Conservation (phyloP, 1,140 invertebrate genomes). For the Danaus plexippus region DNA sequence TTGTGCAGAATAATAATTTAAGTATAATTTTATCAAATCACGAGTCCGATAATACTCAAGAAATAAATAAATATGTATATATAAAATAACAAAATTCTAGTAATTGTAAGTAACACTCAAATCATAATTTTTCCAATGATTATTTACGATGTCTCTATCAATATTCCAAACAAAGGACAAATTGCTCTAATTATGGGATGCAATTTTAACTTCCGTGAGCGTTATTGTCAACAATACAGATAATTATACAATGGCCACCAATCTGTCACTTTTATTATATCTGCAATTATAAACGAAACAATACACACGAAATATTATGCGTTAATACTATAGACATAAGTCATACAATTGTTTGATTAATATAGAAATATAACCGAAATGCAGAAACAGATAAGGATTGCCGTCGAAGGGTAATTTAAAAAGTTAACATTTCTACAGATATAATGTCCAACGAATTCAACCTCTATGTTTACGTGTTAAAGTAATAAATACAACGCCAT, state of each 20-base stretch:
- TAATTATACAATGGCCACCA: constrained; percentile 30
- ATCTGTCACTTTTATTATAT: constrained; percentile 34
- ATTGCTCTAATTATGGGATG: constrained; percentile 20
- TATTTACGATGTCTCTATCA: constrained; percentile 3
- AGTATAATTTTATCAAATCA: no score
- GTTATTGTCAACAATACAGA: constrained; percentile 28
- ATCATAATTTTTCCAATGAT: no score
- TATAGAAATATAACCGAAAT: constrained; percentile 2
- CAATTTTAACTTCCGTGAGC: constrained; percentile 21
- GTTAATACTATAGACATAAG: not conserved
- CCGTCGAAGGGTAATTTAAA: constrained; percentile 12
- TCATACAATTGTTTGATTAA: not conserved
- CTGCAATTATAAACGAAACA: constrained; percentile 7
- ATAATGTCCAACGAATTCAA: constrained; percentile 4
- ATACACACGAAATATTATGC: not conserved
- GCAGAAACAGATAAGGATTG: constrained; percentile 14
- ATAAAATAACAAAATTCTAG: no score
- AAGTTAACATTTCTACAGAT: constrained; percentile 12
- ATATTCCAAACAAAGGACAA: constrained; percentile 21
- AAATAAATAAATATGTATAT: no score
- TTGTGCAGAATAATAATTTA: no score
- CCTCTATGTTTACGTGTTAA: not conserved
- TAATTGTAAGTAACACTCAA: no score
- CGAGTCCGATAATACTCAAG: no score
- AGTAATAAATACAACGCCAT: constrained; percentile 1